Evolutionary conservation across 2,113 vertebrate species (phyloP), one percentile per base, ranked within the genome.

Genomic region (Pycnonotus jocosus): DNA sequence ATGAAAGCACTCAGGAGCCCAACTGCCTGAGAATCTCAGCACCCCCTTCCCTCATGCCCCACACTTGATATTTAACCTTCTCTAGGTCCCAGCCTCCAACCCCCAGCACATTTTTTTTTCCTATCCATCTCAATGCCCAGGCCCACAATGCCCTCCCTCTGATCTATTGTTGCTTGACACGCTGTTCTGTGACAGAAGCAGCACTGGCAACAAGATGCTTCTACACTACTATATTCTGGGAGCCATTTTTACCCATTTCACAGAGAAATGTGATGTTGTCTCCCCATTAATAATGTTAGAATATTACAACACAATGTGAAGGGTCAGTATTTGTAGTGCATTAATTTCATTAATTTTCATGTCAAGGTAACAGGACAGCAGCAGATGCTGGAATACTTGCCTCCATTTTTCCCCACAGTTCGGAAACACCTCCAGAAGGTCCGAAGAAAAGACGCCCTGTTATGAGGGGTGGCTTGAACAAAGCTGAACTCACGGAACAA

Each of bases 361-460:
- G 38, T n/a, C 25, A 76, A 61, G 10, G 20, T 27, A 84, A 56
- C 15, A 68, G 44, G 56, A 66, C 19, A 87, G 42, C 60, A 89
- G 81, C 44, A 76, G 44, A 81, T 57, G 42, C 47, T 74, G 61
- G 33, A 91, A 96, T 86, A 95, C 95, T 98, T 96, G 99, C 99
- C 99, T 86, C 99, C 99, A 65, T 98, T 99, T 98, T 99, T 99
- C 66, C 99, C 99, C 47, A 99, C 98, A 47, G 99, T 99, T 90
- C 99, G 98, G 98, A 99, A 99, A 95, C 99, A 99, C 68, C 98
- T 99, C 99, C 99, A 99, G 98, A 99, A 99, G 87, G 98, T 98
- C 68, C 98, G 98, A 93, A 99, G 98, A 96, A 99, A 99, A 35
- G 99, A 99, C 0, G 97, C 98, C 80, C 99, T 98, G 83, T 99